Evolutionary conservation across 2,113 vertebrate genomes (phyloP), one percentile per base, ranked within the genome.

Genomic region (zebrafish (Danio rerio)): DNA sequence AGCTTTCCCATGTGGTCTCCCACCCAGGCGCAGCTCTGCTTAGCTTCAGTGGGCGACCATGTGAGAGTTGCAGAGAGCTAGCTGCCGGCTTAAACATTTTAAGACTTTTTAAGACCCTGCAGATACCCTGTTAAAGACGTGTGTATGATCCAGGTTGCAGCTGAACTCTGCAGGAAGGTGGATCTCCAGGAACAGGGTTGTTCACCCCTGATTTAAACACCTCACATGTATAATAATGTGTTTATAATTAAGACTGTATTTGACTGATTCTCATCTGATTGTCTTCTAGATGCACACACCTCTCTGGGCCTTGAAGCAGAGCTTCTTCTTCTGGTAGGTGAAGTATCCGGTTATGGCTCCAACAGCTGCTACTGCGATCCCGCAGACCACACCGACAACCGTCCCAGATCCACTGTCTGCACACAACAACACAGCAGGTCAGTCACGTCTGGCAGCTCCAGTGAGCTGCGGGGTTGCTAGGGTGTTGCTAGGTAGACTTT

Each of bases 241-340:
- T 31, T 31, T 31, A 31, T 3, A 15, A 65, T 20, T 18, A 7
- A 49, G 68, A 50, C 12, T 15, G 9, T 42, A 5, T 42, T 9
- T n/a, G 3, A 9, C 55, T 58, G n/a, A 18, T 58, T 63, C 20
- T 31, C 31, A 31, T 31, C 31, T 31, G 31, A 31, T 2, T 31
- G 31, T 40, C 18, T 1, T 59, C 3, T 63, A 58, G 31, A 9
- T 31, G 31, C 9, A 88, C 42, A 83, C 83, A 92, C 92, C 89
- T 83, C 89, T 86, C 80, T 88, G 87, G n/a, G 87, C 86, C 80
- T 94, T 96, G 90, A 98, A 98, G 89, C 97, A 98, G 12, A 97
- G 88, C 72, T 96, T 97, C 89, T 96, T 98, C 89, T 96, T 96
- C 90, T 95, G 95, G 84, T 97, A 97, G 74, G 95, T 92, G 71